Evolutionary conservation across 1,140 invertebrate genomes (phyloP).

Genomic region (Dinoponera quadriceps): DNA sequence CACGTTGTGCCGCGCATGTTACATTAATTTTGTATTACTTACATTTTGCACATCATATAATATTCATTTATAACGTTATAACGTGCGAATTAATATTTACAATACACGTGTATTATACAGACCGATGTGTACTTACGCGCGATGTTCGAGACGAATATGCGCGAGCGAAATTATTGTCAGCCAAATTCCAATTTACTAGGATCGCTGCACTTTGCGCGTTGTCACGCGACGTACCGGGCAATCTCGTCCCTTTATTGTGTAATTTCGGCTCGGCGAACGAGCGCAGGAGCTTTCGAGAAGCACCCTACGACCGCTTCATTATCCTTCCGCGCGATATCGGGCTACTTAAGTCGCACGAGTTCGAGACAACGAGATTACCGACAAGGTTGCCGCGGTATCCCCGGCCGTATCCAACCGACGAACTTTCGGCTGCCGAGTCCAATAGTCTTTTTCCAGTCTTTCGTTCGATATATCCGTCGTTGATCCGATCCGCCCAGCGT

Average conservation of each 20-base stretch:
- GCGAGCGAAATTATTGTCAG: too few species aligned
- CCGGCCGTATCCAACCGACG: slow-evolving; percentile 69
- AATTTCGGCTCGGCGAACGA: slow-evolving; percentile 61
- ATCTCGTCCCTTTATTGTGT: slow-evolving; percentile 38
- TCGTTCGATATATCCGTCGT: slow-evolving; percentile 48
- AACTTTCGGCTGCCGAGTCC: slow-evolving; percentile 63
- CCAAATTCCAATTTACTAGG: neutral
- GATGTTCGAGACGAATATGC: too few species aligned
- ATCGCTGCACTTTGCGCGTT: neutral
- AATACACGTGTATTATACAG: too few species aligned
- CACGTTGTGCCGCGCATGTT: neutral
- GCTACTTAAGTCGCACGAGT: slow-evolving; percentile 72
- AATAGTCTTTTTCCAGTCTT: slow-evolving; percentile 9
- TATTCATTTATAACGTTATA: neutral
- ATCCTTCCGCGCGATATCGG: slow-evolving; percentile 63
- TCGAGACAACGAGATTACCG: slow-evolving; percentile 72
- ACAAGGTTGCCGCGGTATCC: slow-evolving; percentile 40
- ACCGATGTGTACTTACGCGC: too few species aligned
- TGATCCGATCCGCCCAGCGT: slow-evolving; percentile 46
- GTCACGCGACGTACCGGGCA: neutral
- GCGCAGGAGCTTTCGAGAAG: slow-evolving; percentile 29
- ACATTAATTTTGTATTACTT: neutral
- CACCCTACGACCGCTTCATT: slow-evolving; percentile 70
- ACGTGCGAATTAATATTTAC: too few species aligned
- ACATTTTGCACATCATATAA: slow-evolving; percentile 1